Base-by-base conservation (phyloP, 2,797 vertebrate genomes). In the Malacoctenus gilli region DNA sequence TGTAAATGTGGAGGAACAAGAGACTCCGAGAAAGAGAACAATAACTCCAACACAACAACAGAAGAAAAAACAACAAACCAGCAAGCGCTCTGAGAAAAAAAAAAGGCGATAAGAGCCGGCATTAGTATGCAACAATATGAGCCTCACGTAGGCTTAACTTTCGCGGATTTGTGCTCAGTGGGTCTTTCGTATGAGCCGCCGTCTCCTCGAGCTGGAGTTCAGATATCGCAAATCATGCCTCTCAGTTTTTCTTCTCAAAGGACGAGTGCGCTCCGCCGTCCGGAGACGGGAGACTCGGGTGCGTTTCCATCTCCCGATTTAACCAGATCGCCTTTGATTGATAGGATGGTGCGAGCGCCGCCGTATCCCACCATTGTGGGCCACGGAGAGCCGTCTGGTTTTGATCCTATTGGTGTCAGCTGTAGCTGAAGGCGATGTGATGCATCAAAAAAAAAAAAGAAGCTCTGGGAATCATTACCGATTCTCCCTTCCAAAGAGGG, bases 361-460 rank as follows among this genome's bases (percentile, higher is more conserved):
- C 38, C 37, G 25, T 66, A 67, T 72, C 65, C 70, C 61, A 61
- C 55, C 47, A 79, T 77, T 79, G 61, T 75, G 49, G 71, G 51
- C 62, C 49, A 63, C 40, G 25, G 75, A 79, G 51, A 77, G 59
- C 77, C 23, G 69, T 61, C 65, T 75, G 63, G 52, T 79, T 84
- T 81, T 60, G 67, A 80, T 79, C 80, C 77, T 69, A 72, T 68
- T 64, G 72, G 71, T 84, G 79, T 79, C 77, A 82, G 83, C 54
- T 39, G 52, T 58, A 76, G 79, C 75, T 64, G 52, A 75, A 78
- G 73, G 85, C 79, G 59, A 75, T 71, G 77, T 48, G 68, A 82
- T 74, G 81, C 71, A 85, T 84, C 76, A 76, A 64, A 70, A 85
- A 82, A n/a, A n/a, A n/a, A n/a, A n/a, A n/a, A n/a, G n/a, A n/a